These are phyloP conservation scores for Oryzias celebensis DNA, from an alignment of 2,113 vertebrate species.

Conservation along the genomic window DNA sequence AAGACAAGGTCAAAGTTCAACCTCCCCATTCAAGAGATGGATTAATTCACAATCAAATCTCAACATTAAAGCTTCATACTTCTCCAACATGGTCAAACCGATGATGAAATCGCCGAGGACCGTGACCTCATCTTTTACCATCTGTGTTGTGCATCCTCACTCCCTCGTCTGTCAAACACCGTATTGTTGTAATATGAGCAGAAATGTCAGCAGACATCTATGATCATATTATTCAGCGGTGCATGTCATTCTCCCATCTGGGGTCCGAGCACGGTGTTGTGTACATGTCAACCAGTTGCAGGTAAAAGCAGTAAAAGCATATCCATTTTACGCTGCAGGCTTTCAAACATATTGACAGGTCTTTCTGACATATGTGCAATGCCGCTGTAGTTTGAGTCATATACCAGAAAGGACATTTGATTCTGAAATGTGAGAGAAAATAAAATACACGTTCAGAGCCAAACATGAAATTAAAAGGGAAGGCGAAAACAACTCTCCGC, in stretches of 20 bases:
- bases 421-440: constrained; percentile 30
- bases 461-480: constrained; percentile 11
- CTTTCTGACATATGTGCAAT: constrained; percentile 21
- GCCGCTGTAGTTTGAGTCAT: constrained; percentile 46
- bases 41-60: constrained; percentile 42
- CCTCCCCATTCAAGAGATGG: constrained; percentile 42
- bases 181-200: constrained; percentile 48
- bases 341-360: constrained; percentile 25
- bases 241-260: constrained; percentile 45
- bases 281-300: constrained; percentile 39
- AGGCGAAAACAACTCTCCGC: constrained; percentile 34
- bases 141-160: constrained; percentile 52
- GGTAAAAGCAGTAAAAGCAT: constrained; percentile 5
- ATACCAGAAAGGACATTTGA: constrained; percentile 7
- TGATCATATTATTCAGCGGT: constrained; percentile 54
- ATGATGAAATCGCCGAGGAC: constrained; percentile 40
- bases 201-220: constrained; percentile 61
- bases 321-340: constrained; percentile 10
- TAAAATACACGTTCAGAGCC: constrained; percentile 42
- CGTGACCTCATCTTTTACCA: constrained; percentile 49
- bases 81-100: constrained; percentile 55
- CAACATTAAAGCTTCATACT: constrained; percentile 14
- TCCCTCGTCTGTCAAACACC: constrained; percentile 41
- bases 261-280: constrained; percentile 30
- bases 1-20: constrained; percentile 44